A percentile compares a stretch with the other conserved stretches of the same genome.
These are phyloP conservation scores for Campoplex capitator DNA, from an alignment of 2,888 invertebrate genomes.

Conservation along the genomic window DNA sequence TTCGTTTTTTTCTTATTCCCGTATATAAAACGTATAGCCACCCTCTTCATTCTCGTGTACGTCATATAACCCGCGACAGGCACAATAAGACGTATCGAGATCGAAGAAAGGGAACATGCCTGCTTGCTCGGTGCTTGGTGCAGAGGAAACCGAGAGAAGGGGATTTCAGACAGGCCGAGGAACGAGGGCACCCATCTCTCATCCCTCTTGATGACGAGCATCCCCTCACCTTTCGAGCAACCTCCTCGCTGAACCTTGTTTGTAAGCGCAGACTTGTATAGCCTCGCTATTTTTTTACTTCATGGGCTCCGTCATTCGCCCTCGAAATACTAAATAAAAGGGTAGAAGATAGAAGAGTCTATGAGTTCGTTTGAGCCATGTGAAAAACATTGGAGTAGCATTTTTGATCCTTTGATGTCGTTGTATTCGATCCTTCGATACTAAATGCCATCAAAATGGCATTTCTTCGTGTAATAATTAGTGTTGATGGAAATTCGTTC, in stretches of 20 bases:
- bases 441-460: not conserved
- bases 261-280: conserved; percentile 13
- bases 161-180: not conserved
- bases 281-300: conserved; percentile 23
- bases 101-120: conserved; percentile 74
- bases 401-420: conserved; percentile 2
- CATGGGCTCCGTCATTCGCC: conserved; percentile 3
- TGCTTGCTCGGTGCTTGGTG: conserved; percentile 61
- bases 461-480: too few species aligned
- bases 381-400: not conserved
- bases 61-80: conserved; percentile 67
- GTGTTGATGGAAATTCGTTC: not conserved
- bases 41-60: conserved; percentile 58
- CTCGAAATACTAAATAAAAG: conserved; percentile 62
- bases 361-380: conserved; percentile 43
- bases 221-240: conserved; percentile 42
- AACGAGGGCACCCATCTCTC: conserved; percentile 40
- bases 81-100: conserved; percentile 80
- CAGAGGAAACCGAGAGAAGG: not conserved
- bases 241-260: conserved; percentile 32
- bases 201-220: conserved; percentile 50
- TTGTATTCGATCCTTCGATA: not conserved
- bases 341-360: not conserved
- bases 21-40: conserved; percentile 27
- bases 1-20: conserved; percentile 15